phyloP scores from a whole-genome alignment of 2,888 invertebrate genomes.

The Aradus depressus region DNA sequence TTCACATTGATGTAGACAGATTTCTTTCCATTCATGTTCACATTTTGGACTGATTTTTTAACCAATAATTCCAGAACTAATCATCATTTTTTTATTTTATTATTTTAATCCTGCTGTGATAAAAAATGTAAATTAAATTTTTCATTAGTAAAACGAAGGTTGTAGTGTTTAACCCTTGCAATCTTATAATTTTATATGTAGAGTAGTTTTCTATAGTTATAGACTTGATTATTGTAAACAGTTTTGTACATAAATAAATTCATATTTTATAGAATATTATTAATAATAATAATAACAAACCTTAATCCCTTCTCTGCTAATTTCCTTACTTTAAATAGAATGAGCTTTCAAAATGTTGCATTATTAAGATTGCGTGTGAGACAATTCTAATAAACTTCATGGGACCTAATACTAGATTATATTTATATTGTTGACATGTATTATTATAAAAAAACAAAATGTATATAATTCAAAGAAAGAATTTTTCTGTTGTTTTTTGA shows the following conservation, averaged over 20 bases:
- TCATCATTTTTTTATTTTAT: not conserved
- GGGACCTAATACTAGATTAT: constrained; percentile 18
- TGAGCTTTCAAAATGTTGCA: constrained; percentile 15
- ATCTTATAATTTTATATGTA: too few species aligned
- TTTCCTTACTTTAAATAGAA: constrained; percentile 4
- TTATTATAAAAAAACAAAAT: constrained; percentile 4
- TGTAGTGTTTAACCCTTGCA: too few species aligned
- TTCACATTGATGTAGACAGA: too few species aligned
- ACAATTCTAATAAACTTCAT: constrained; percentile 20
- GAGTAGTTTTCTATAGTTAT: too few species aligned
- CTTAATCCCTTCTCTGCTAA: constrained; percentile 7
- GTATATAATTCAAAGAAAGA: constrained; percentile 14
- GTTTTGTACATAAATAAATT: too few species aligned
- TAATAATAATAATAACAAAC: too few species aligned
- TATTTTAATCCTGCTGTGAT: constrained; percentile 16
- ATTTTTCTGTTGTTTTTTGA: constrained; percentile 14
- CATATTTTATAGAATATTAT: too few species aligned
- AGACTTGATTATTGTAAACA: too few species aligned
- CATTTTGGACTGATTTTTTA: too few species aligned
- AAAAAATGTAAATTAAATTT: constrained; percentile 12
- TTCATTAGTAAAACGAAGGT: too few species aligned
- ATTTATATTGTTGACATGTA: constrained; percentile 17
- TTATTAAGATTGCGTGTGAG: constrained; percentile 12
- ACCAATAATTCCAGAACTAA: too few species aligned
- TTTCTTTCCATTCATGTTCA: too few species aligned